Conservation (phyloP, 2,888 invertebrate genomes). For the Drosophila fungiperda region DNA sequence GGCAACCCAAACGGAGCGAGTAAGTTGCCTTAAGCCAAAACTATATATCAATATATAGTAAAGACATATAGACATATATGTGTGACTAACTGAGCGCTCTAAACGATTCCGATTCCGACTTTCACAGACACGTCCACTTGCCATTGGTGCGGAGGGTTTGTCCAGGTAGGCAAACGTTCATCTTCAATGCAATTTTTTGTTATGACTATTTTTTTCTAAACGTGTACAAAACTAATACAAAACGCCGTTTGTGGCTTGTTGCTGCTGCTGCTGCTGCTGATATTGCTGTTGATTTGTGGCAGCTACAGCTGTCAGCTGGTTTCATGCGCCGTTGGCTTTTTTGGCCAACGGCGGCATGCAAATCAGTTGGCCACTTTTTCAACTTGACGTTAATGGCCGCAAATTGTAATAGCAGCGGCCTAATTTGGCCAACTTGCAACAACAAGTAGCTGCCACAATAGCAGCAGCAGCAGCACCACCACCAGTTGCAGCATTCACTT, state of each 20-base stretch:
- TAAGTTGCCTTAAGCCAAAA: constrained; percentile 82
- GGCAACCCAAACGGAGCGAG: constrained; percentile 95
- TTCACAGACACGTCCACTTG: constrained; percentile 85
- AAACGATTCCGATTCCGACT: constrained; percentile 66
- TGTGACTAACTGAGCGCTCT: constrained; percentile 70
- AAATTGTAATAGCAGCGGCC: constrained; percentile 74
- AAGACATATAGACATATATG: constrained; percentile 5
- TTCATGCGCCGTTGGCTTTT: constrained; percentile 67
- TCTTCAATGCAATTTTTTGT: constrained; percentile 34
- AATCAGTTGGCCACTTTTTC: constrained; percentile 65
- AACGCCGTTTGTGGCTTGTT: constrained; percentile 58
- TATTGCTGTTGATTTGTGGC: constrained; percentile 14
- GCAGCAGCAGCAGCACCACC: constrained; percentile 34
- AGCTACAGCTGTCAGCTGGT: constrained; percentile 47
- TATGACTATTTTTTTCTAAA: constrained; percentile 10
- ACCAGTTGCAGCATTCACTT: constrained; percentile 26
- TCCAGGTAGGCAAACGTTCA: constrained; percentile 83
- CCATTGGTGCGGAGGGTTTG: constrained; percentile 85
- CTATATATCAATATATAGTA: constrained; percentile 2
- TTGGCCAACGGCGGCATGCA: constrained; percentile 58
- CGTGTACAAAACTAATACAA: constrained; percentile 65
- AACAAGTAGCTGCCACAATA: constrained; percentile 60
- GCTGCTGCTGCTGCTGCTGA: constrained; percentile 31
- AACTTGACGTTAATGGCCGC: constrained; percentile 73
- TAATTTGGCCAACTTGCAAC: constrained; percentile 64